phyloP scores from a whole-genome alignment of 2,888 invertebrate species.

The Platynereis dumerilii region DNA sequence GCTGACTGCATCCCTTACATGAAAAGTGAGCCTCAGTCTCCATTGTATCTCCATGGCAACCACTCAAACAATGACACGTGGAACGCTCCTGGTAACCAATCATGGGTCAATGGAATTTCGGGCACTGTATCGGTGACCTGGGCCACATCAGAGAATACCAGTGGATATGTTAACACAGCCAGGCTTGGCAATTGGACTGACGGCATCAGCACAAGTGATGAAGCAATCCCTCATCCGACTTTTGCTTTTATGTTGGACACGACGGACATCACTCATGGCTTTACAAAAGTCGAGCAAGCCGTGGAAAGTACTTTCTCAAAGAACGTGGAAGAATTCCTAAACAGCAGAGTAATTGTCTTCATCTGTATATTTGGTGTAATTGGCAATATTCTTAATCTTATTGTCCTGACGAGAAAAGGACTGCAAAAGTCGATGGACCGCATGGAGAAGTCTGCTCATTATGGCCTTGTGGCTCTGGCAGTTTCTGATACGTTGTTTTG shows the following conservation, averaged over 20 bases:
- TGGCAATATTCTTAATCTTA: slow-evolving; percentile 54
- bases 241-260: not conserved
- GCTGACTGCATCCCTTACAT: too few species aligned
- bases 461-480: slow-evolving; percentile 57
- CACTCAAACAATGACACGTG: too few species aligned
- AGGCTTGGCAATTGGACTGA: not conserved
- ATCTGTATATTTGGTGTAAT: slow-evolving; percentile 63
- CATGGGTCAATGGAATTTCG: too few species aligned
- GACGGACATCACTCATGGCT: too few species aligned
- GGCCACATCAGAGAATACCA: too few species aligned
- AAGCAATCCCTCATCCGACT: not conserved
- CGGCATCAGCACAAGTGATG: not conserved
- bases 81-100: too few species aligned
- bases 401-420: slow-evolving; percentile 55
- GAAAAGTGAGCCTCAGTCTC: too few species aligned
- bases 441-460: slow-evolving; percentile 60
- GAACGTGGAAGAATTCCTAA: slow-evolving; percentile 15
- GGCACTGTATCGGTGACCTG: too few species aligned
- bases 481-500: slow-evolving; percentile 60
- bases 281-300: not conserved
- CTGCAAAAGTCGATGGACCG: slow-evolving; percentile 50
- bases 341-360: slow-evolving; percentile 67
- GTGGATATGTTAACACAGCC: too few species aligned
- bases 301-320: not conserved
- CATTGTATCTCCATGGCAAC: too few species aligned